Evolutionary conservation across 1,140 invertebrate genomes (phyloP).

Genomic region (Streblospio benedicti): DNA sequence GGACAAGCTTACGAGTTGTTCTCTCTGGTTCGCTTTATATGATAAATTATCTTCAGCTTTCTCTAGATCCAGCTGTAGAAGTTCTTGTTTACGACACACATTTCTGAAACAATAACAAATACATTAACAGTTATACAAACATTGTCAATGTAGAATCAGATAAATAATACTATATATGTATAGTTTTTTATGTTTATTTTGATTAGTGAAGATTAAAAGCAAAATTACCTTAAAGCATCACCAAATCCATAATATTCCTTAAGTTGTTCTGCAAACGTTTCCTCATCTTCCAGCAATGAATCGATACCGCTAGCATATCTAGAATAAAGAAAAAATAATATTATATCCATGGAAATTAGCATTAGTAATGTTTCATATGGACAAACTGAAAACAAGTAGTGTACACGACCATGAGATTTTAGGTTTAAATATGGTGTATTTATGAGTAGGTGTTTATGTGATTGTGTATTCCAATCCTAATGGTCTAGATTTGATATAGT

Average conservation of each 20-base stretch:
- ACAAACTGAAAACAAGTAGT: too few relatives aligned
- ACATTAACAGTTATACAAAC: not conserved
- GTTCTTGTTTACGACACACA: conserved; percentile 65
- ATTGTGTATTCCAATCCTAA: too few relatives aligned
- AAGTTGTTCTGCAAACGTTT: conserved; percentile 70
- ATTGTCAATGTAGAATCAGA: not conserved
- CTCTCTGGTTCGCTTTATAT: conserved; percentile 53
- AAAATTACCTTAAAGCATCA: conserved; percentile 60
- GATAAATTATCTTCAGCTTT: conserved; percentile 58
- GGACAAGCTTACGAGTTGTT: conserved; percentile 40
- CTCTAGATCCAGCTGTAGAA: conserved; percentile 63
- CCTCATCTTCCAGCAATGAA: conserved; percentile 68
- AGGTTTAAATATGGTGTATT: too few relatives aligned
- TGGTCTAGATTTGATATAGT: too few relatives aligned
- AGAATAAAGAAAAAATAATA: not conserved
- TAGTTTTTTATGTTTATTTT: too few relatives aligned
- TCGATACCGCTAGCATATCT: conserved; percentile 64
- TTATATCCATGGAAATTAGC: not conserved
- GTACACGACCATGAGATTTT: too few relatives aligned
- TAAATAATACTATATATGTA: conserved; percentile 5
- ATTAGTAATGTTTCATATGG: too few relatives aligned
- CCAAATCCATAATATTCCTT: conserved; percentile 76
- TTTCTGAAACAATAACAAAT: conserved; percentile 38
- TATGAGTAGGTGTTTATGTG: too few relatives aligned
- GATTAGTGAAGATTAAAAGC: too few relatives aligned